Evolutionary conservation across 2,797 vertebrate species (phyloP).

Genomic region (Hippocampus kuda): DNA sequence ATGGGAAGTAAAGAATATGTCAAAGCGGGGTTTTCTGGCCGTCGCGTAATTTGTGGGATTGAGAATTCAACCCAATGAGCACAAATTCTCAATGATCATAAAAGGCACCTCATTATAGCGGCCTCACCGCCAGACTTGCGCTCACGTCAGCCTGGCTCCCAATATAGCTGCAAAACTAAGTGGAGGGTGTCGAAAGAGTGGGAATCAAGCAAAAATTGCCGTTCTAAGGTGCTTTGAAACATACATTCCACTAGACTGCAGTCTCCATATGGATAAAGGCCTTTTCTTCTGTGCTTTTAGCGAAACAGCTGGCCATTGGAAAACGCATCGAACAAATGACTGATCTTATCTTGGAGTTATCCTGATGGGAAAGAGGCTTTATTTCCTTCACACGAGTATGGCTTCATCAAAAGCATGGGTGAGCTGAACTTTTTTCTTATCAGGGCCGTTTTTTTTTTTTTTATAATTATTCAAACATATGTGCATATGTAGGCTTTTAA

Average conservation of each 20-base stretch:
- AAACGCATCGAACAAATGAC: background rate
- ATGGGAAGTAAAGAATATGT: conserved; percentile 29
- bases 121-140: conserved; percentile 22
- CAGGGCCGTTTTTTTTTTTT: too few relatives aligned
- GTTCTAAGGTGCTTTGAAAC: conserved; percentile 30
- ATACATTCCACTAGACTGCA: conserved; percentile 11
- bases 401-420: too few relatives aligned
- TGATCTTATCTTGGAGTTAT: background rate
- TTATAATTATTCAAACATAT: too few relatives aligned
- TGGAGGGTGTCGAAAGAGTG: background rate
- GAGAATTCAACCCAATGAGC: conserved; percentile 34
- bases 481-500: too few relatives aligned
- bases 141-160: conserved; percentile 26
- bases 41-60: conserved; percentile 33
- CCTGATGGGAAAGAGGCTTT: background rate
- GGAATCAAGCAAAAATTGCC: background rate
- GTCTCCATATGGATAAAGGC: background rate
- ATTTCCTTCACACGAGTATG: background rate
- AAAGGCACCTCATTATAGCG: conserved; percentile 37
- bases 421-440: too few relatives aligned
- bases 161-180: conserved; percentile 19
- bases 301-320: background rate
- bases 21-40: conserved; percentile 12
- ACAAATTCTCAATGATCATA: conserved; percentile 35
- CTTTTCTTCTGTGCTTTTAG: background rate